Conservation (phyloP, 2,113 vertebrate genomes). For the Parus major region DNA sequence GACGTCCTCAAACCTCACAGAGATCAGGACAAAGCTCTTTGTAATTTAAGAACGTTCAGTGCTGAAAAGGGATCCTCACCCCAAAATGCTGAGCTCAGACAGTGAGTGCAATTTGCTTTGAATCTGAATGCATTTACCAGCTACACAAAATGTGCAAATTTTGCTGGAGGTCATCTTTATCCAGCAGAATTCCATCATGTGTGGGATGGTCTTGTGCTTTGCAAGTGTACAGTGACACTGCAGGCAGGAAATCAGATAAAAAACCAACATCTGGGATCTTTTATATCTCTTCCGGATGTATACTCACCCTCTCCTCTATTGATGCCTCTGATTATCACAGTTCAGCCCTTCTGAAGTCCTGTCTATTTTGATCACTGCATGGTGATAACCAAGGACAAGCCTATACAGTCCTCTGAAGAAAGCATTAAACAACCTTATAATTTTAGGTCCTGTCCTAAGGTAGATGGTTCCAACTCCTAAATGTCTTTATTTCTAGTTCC, state of each 20-base stretch:
- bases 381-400: not conserved
- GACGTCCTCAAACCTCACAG: not conserved
- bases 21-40: not conserved
- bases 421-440: not conserved
- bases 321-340: not conserved
- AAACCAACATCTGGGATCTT: not conserved
- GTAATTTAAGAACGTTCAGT: not conserved
- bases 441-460: not conserved
- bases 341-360: not conserved
- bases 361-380: not conserved
- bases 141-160: not conserved
- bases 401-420: not conserved
- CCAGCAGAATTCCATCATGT: not conserved
- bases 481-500: not conserved
- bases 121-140: not conserved
- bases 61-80: not conserved
- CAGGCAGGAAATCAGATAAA: not conserved
- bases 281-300: not conserved
- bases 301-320: not conserved
- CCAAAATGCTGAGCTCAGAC: not conserved
- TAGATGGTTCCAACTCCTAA: not conserved
- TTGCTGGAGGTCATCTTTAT: not conserved
- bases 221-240: not conserved
- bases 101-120: not conserved
- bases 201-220: rapidly evolving